Percentiles rank a stretch among this genome's conserved stretches.
phyloP scores from a whole-genome alignment of 2,888 invertebrate genomes.

The Oligia latruncula region DNA sequence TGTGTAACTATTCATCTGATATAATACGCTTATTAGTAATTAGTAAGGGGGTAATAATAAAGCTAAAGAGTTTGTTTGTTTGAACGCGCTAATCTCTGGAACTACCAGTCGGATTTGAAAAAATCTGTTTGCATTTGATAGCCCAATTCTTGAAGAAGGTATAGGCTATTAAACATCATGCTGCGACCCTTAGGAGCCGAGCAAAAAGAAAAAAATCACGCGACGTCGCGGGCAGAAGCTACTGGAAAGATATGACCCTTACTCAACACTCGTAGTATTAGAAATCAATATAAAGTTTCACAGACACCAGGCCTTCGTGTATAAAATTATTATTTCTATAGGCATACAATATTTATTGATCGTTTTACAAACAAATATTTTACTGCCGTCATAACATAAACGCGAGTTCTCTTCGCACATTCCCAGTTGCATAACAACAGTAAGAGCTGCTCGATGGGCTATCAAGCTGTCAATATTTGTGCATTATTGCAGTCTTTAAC shows the following conservation, averaged over 20 bases:
- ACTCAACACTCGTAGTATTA: background rate
- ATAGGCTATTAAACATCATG: background rate
- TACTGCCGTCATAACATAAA: slow-evolving; percentile 48
- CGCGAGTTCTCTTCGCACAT: slow-evolving; percentile 41
- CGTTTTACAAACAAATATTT: slow-evolving; percentile 44
- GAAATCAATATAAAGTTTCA: slow-evolving; percentile 10
- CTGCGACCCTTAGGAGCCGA: background rate
- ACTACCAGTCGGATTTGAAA: background rate
- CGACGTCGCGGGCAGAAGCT: background rate
- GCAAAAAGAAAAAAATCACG: background rate
- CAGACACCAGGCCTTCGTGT: slow-evolving; percentile 1
- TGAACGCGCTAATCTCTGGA: background rate
- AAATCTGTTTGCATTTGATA: background rate
- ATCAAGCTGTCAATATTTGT: slow-evolving; percentile 59
- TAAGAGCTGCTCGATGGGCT: slow-evolving; percentile 41
- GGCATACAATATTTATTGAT: slow-evolving; percentile 33
- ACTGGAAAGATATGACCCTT: background rate
- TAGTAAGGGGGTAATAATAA: background rate
- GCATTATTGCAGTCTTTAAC: slow-evolving; percentile 56
- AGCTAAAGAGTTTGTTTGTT: background rate
- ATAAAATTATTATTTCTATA: slow-evolving; percentile 14
- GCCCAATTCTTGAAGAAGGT: background rate
- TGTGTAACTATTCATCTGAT: no score
- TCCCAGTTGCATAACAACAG: slow-evolving; percentile 46
- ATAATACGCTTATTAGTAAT: no score